Conservation (phyloP, 2,113 vertebrate species). For the Gasterosteus aculeatus region DNA sequence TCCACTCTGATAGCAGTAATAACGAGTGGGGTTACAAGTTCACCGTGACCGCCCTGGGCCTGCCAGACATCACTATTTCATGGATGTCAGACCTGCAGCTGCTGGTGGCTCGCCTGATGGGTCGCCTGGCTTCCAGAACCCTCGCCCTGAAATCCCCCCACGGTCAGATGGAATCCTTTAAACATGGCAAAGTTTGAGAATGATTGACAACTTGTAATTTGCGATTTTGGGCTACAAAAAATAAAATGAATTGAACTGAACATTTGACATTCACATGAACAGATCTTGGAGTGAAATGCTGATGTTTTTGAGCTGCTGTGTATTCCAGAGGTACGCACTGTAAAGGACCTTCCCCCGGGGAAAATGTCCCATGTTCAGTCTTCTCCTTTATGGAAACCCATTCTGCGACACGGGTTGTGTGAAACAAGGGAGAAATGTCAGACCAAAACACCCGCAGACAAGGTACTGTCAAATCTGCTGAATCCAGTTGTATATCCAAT, state of each 20-base stretch:
- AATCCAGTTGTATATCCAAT: background rate
- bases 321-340: conserved; percentile 81
- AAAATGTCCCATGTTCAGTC: conserved; percentile 88
- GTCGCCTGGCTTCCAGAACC: conserved; percentile 92
- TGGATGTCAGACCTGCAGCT: conserved; percentile 97
- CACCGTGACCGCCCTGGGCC: conserved; percentile 89
- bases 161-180: conserved; percentile 74
- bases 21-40: conserved; percentile 99
- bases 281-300: background rate
- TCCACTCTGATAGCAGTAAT: conserved; percentile 98
- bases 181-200: background rate
- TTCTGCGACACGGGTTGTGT: conserved; percentile 90
- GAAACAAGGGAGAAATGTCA: conserved; percentile 51
- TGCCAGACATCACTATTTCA: conserved; percentile 92
- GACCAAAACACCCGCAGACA: conserved; percentile 12
- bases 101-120: conserved; percentile 92
- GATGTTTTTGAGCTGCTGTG: conserved; percentile 9
- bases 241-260: too few relatives aligned
- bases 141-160: conserved; percentile 87
- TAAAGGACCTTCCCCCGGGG: conserved; percentile 84
- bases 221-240: too few relatives aligned
- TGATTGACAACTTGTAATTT: background rate
- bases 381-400: conserved; percentile 93
- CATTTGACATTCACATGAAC: too few relatives aligned
- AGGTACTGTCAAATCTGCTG: conserved; percentile 50